Conservation (phyloP, 2,113 vertebrate genomes). For the Embiotoca jacksoni region DNA sequence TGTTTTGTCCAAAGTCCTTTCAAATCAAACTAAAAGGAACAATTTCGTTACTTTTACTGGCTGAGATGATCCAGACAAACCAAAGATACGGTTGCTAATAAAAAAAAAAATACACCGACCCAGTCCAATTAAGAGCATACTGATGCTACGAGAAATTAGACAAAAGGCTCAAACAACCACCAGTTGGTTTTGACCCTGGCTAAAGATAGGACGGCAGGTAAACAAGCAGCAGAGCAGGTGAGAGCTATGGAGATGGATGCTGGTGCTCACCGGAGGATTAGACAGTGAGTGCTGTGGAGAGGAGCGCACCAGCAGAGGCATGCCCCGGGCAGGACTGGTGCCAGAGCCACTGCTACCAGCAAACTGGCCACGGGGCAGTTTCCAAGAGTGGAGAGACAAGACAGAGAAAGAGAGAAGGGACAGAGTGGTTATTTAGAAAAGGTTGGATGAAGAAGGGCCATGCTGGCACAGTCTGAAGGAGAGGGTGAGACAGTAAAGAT, state of each 20-base stretch:
- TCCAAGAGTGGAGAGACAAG: slow-evolving; percentile 44
- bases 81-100: neutral
- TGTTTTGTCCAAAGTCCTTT: neutral
- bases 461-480: neutral
- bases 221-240: slow-evolving; percentile 2
- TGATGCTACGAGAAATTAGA: no score
- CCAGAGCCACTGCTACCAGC: slow-evolving; percentile 93
- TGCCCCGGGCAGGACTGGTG: slow-evolving; percentile 92
- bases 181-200: neutral
- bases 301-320: slow-evolving; percentile 91
- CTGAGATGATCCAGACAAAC: neutral
- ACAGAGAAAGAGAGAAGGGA: slow-evolving; percentile 33
- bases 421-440: slow-evolving; percentile 44
- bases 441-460: slow-evolving; percentile 17
- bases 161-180: neutral
- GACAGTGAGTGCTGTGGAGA: slow-evolving; percentile 96
- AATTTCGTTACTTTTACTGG: neutral
- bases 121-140: no score
- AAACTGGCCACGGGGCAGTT: slow-evolving; percentile 84
- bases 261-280: slow-evolving; percentile 90
- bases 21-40: neutral
- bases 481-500: slow-evolving; percentile 26
- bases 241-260: slow-evolving; percentile 39
- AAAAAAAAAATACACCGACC: no score
- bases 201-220: neutral